A percentile compares a stretch with the other conserved stretches of the same genome.
phyloP scores from a whole-genome alignment of 2,888 invertebrate species.

The Drosophila setosimentum region DNA sequence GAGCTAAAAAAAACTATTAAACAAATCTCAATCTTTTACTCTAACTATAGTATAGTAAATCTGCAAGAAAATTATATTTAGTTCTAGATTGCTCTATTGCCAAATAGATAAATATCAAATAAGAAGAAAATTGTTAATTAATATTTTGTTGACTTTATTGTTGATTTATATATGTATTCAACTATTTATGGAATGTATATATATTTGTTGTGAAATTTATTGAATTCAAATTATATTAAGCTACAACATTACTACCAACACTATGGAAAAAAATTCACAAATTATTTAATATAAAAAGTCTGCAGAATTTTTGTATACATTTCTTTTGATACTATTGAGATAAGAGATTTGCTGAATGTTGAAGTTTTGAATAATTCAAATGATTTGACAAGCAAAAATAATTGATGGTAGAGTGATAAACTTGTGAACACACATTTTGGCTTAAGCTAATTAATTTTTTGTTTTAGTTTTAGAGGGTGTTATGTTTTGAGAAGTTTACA shows the following conservation, averaged over 20 bases:
- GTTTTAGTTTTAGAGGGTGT: neutral
- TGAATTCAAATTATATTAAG: neutral
- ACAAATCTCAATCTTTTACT: neutral
- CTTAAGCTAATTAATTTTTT: constrained; percentile 22
- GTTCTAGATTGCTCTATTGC: neutral
- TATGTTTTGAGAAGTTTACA: neutral
- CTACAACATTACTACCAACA: neutral
- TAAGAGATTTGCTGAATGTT: neutral
- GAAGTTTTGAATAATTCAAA: neutral
- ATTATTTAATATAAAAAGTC: neutral
- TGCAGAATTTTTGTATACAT: neutral
- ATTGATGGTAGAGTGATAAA: neutral
- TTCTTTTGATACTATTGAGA: neutral
- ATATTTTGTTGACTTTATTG: constrained; percentile 31
- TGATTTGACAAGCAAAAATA: neutral
- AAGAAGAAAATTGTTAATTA: constrained; percentile 36
- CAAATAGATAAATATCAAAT: constrained; percentile 22
- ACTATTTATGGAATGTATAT: neutral
- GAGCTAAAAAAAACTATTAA: constrained; percentile 6
- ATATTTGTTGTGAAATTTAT: constrained; percentile 21
- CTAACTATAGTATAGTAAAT: neutral
- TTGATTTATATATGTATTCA: constrained; percentile 23
- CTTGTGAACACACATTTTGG: neutral
- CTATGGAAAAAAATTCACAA: neutral
- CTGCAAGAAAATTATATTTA: constrained; percentile 1